Evolutionary conservation across 2,888 invertebrate genomes (phyloP), one percentile per base, ranked within the genome.

Genomic region (Melinaea menophilus): DNA sequence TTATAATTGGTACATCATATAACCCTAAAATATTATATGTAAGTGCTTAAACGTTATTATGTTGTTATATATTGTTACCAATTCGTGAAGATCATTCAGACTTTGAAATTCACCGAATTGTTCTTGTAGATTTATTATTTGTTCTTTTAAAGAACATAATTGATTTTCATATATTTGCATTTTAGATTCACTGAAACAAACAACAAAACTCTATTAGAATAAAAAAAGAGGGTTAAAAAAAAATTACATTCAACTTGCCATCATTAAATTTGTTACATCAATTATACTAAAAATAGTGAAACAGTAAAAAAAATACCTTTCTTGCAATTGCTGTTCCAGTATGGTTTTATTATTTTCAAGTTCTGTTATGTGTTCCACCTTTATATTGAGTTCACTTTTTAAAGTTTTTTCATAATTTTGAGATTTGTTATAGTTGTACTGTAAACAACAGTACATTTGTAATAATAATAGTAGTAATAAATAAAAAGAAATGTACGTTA

Each of bases 91-190:
- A 45, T 84, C 78, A 56, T 73, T 75, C n/a, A 86, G 67, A 69
- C 82, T 83, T 68, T 84, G 80, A 63, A 85, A 81, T 66, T 82
- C 82, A 22, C 82, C 85, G 68, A 85, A 85, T 65, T 85, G 84
- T 64, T 83, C 72, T 72, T 85, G 81, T 47, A 89, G 67, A 66
- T 83, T 77, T 22, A 70, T 64, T 37, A 90, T 80, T n/a, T 85
- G 78, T 58, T 69, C 73, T 72, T 86, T 86, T 4, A 88, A 73
- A 35, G 75, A 68, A 5, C 74, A 65, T 55, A 90, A 71, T 70
- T 90, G 84, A 34, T 81, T 71, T 70, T 86, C 82, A 68, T 90
- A 87, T 1, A 73, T 71, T 63, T 72, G 75, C 79, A 86, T 82
- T 76, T 88, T 86, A 4, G 56, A 68, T 75, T 86, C 84, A 69